phyloP scores from a whole-genome alignment of 2,797 vertebrate genomes.

The Petrocephalus sullivani region DNA sequence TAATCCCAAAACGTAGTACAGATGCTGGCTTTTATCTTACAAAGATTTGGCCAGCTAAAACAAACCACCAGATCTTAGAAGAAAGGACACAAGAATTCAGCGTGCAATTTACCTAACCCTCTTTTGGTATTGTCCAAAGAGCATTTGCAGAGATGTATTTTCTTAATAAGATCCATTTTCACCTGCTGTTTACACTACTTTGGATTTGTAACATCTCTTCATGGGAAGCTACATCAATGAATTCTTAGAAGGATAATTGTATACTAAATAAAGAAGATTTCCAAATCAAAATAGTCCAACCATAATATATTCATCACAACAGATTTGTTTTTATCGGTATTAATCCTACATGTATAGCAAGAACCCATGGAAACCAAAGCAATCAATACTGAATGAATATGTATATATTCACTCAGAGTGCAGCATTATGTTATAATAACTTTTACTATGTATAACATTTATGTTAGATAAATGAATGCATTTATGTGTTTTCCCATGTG shows the following conservation, averaged over 20 bases:
- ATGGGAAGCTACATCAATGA: neutral
- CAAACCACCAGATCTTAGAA: constrained; percentile 14
- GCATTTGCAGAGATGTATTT: neutral
- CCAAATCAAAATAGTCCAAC: neutral
- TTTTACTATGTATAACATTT: neutral
- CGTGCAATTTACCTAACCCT: neutral
- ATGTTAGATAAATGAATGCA: neutral
- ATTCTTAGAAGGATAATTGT: neutral
- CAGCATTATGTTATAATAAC: neutral
- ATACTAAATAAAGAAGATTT: neutral
- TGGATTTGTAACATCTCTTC: neutral
- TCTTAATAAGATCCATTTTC: neutral
- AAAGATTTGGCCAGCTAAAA: constrained; percentile 17
- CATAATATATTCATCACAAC: neutral
- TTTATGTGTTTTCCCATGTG: no score
- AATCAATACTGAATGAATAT: neutral
- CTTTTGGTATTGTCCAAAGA: neutral
- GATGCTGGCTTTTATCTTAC: constrained; percentile 20
- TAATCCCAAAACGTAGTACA: constrained; percentile 24
- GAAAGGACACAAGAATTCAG: neutral
- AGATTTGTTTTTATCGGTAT: neutral
- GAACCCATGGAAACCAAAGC: neutral
- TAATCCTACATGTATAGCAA: neutral
- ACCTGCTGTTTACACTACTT: neutral
- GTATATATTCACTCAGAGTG: neutral